phyloP scores from a whole-genome alignment of 2,113 vertebrate genomes.

The Melanostigma gelatinosum region DNA sequence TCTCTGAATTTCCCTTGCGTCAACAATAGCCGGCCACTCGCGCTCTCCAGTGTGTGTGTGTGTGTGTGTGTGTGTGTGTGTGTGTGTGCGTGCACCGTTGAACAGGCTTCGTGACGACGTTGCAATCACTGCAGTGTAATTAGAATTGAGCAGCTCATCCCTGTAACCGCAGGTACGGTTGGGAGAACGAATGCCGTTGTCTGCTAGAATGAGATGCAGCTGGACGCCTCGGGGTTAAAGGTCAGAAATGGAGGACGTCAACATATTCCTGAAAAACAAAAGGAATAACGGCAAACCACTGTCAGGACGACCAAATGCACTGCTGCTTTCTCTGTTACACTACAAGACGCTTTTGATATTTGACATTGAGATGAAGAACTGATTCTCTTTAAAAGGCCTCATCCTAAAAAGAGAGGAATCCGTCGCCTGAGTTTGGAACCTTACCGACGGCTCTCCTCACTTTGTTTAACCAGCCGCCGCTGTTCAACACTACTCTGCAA shows the following conservation, averaged over 20 bases:
- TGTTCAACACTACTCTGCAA: constrained; percentile 15
- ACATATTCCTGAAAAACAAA: constrained; percentile 8
- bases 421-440: constrained; percentile 15
- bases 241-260: constrained; percentile 10
- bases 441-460: background rate
- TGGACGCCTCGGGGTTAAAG: constrained; percentile 40
- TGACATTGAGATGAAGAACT: constrained; percentile 24
- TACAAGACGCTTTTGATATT: background rate
- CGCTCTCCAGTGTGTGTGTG: background rate
- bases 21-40: constrained; percentile 57
- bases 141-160: constrained; percentile 76
- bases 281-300: background rate
- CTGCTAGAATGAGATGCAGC: constrained; percentile 63
- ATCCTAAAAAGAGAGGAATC: constrained; percentile 7
- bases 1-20: constrained; percentile 56
- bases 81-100: constrained; percentile 35
- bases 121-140: constrained; percentile 69
- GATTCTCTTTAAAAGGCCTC: background rate
- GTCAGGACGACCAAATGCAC: background rate
- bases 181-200: constrained; percentile 58
- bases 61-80: constrained; percentile 22
- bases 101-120: constrained; percentile 47
- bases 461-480: constrained; percentile 25
- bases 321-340: background rate
- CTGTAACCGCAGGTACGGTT: constrained; percentile 52